Conservation (phyloP, 2,888 invertebrate genomes). For the Meteorus cinctellus region DNA sequence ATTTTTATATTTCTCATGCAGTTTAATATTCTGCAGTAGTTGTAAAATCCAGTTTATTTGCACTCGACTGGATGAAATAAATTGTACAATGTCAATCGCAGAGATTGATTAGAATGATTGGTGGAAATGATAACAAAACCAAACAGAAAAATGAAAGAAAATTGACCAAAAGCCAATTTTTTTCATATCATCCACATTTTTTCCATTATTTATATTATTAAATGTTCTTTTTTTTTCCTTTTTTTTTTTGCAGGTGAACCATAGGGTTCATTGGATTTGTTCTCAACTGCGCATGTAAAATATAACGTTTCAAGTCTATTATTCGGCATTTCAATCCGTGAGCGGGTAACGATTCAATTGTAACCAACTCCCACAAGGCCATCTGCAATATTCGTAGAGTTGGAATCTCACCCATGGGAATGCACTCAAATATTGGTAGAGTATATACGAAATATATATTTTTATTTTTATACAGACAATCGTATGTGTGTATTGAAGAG, state of each 20-base stretch:
- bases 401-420: conserved; percentile 47
- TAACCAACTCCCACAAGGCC: conserved; percentile 62
- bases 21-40: neutral
- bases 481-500: conserved; percentile 4
- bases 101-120: neutral
- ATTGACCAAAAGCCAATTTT: neutral
- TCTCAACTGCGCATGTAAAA: conserved; percentile 3
- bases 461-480: conserved; percentile 32
- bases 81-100: neutral
- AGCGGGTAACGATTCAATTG: conserved; percentile 64
- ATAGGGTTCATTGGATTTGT: neutral
- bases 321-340: conserved; percentile 63
- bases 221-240: too few species aligned
- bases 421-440: conserved; percentile 26
- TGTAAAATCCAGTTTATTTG: neutral
- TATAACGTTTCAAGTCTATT: conserved; percentile 52
- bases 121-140: neutral
- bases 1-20: neutral
- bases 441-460: conserved; percentile 2
- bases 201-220: too few species aligned
- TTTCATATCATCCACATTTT: too few species aligned
- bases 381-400: conserved; percentile 64
- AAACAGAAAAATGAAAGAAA: neutral
- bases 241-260: neutral
- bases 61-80: neutral